Conservation (phyloP, 64 coral and sea anemone genomes). For the Anthopleura sola region DNA sequence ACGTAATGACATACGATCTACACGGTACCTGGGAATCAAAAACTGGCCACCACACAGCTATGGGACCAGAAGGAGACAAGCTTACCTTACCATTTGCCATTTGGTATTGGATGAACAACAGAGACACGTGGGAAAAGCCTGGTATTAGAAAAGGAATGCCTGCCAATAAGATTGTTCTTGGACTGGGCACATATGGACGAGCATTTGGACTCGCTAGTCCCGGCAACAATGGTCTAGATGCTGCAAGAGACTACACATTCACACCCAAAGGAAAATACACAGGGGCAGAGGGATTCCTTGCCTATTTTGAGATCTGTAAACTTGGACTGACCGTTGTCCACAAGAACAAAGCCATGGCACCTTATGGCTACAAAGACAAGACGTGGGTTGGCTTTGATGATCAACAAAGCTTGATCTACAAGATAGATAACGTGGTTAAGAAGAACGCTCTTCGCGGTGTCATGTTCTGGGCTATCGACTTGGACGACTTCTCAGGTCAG, state of each 20-base stretch:
- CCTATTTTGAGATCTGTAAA: slow-evolving; percentile 69
- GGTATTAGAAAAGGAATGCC: slow-evolving; percentile 68
- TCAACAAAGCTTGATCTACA: slow-evolving; percentile 52
- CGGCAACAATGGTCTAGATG: slow-evolving; percentile 20
- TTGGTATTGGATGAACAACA: slow-evolving; percentile 74
- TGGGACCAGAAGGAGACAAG: slow-evolving; percentile 51
- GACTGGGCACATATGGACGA: slow-evolving; percentile 47
- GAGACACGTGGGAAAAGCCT: slow-evolving; percentile 64
- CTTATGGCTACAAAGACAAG: slow-evolving; percentile 57
- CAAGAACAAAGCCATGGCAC: slow-evolving; percentile 56
- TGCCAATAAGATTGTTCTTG: slow-evolving; percentile 62
- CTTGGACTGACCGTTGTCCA: slow-evolving; percentile 34
- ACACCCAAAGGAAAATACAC: slow-evolving; percentile 58
- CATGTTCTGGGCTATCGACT: slow-evolving; percentile 68
- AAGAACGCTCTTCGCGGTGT: slow-evolving; percentile 53
- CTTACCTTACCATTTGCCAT: slow-evolving; percentile 54
- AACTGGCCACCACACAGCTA: no score
- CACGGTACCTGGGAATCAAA: no score
- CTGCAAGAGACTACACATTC: slow-evolving; percentile 39
- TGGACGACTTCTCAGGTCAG: slow-evolving; percentile 58
- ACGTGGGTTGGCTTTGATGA: slow-evolving; percentile 62
- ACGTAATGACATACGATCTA: no score
- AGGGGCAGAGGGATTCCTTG: slow-evolving; percentile 49
- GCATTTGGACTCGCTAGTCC: slow-evolving; percentile 44
- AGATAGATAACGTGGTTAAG: slow-evolving; percentile 51